Conservation (phyloP, 2,797 vertebrate species). For the Megaceryle alcyon region DNA sequence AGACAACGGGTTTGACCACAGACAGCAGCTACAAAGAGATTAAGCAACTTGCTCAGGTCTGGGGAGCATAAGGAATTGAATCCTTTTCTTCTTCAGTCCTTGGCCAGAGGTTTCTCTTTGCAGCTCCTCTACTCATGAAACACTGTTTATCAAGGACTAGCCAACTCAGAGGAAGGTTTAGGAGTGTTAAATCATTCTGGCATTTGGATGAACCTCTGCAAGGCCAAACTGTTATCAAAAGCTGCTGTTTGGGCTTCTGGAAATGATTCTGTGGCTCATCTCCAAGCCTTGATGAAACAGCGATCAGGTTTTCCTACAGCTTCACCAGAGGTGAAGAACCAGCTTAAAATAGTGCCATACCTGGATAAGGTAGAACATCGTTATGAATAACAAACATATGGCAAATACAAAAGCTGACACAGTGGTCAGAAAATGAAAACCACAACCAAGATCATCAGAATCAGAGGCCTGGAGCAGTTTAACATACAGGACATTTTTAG, state of each 20-base stretch:
- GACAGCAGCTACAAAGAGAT: too few relatives aligned
- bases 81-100: too few relatives aligned
- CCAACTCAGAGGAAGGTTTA: too few relatives aligned
- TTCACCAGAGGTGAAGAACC: not conserved
- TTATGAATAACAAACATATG: accelerated
- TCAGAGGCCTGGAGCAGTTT: not conserved
- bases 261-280: not conserved
- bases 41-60: too few relatives aligned
- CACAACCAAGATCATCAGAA: not conserved
- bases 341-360: not conserved
- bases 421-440: not conserved
- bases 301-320: not conserved
- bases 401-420: not conserved
- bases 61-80: too few relatives aligned
- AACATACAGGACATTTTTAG: not conserved
- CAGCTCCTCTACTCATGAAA: too few relatives aligned
- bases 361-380: not conserved
- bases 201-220: not conserved
- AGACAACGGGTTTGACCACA: too few relatives aligned
- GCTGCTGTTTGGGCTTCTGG: not conserved
- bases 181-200: too few relatives aligned
- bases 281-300: not conserved
- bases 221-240: not conserved
- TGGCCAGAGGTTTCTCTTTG: too few relatives aligned
- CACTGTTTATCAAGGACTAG: too few relatives aligned